Conservation (phyloP, 2,113 vertebrate species). For the Microcebus lehilahytsara region DNA sequence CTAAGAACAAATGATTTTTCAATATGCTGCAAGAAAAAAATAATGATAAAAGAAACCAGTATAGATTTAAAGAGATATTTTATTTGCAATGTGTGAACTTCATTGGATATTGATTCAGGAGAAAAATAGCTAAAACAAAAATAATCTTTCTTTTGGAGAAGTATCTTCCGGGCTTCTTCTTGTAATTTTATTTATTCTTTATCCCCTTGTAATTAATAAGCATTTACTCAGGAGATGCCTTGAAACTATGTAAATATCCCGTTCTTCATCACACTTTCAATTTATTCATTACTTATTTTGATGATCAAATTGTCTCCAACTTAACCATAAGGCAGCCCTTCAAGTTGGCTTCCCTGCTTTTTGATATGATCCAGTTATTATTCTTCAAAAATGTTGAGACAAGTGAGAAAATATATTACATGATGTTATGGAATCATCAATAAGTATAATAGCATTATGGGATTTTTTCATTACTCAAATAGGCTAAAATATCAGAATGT, state of each 20-base stretch:
- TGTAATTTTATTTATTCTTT: background rate
- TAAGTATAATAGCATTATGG: background rate
- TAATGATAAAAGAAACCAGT: background rate
- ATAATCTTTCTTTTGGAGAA: background rate
- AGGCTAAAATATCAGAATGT: background rate
- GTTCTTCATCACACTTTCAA: background rate
- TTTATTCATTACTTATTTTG: slow-evolving; percentile 10
- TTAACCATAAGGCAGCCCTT: background rate
- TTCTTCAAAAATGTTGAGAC: background rate
- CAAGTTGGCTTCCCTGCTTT: background rate
- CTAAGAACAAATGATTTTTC: background rate
- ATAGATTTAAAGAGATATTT: slow-evolving; percentile 9
- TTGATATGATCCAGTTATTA: background rate
- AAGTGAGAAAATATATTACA: background rate
- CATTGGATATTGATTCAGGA: background rate
- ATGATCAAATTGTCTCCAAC: background rate
- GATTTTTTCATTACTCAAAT: background rate
- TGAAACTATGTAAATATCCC: background rate
- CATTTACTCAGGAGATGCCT: background rate
- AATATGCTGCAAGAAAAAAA: background rate
- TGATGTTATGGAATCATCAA: background rate
- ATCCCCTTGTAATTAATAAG: background rate
- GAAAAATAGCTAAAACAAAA: background rate
- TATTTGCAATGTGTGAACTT: background rate
- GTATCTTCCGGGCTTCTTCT: background rate